phyloP scores from a whole-genome alignment of 2,888 invertebrate genomes.

The Caenorhabditis sp. region DNA sequence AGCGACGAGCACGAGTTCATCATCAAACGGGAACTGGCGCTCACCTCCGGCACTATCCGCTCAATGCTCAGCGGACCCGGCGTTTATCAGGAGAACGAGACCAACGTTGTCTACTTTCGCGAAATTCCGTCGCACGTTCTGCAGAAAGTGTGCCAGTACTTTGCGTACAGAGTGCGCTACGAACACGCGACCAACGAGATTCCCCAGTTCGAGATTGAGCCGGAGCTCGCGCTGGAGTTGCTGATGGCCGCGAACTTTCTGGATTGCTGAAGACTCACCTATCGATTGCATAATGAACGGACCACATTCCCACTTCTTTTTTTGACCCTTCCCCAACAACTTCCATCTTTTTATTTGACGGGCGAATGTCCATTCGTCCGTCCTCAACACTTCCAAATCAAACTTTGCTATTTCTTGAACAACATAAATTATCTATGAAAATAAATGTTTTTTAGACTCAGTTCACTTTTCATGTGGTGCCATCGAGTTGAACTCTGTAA shows the following conservation, averaged over 20 bases:
- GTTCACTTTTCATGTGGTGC: background rate
- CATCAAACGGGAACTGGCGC: slow-evolving; percentile 82
- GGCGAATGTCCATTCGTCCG: background rate
- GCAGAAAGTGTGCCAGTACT: slow-evolving; percentile 97
- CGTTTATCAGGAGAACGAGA: slow-evolving; percentile 97
- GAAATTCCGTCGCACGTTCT: slow-evolving; percentile 99
- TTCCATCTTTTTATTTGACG: background rate
- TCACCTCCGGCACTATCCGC: slow-evolving; percentile 83
- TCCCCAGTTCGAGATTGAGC: slow-evolving; percentile 98
- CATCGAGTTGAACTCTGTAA: background rate
- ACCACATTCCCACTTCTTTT: background rate
- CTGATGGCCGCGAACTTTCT: slow-evolving; percentile 99
- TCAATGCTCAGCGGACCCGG: slow-evolving; percentile 81
- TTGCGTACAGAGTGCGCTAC: slow-evolving; percentile 88
- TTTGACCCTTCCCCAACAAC: background rate
- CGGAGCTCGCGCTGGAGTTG: slow-evolving; percentile 93
- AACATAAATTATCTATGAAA: background rate
- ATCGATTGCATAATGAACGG: background rate
- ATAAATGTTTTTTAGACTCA: background rate
- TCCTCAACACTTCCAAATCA: too few relatives aligned
- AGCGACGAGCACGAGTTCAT: slow-evolving; percentile 99
- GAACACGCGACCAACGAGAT: slow-evolving; percentile 93
- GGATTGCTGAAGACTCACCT: slow-evolving; percentile 87
- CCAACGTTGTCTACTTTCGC: slow-evolving; percentile 98
- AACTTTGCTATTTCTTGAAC: too few relatives aligned